Percentiles rank a stretch among this genome's conserved stretches.
Conservation (phyloP, 2,113 vertebrate species). For the Thermophis baileyi region DNA sequence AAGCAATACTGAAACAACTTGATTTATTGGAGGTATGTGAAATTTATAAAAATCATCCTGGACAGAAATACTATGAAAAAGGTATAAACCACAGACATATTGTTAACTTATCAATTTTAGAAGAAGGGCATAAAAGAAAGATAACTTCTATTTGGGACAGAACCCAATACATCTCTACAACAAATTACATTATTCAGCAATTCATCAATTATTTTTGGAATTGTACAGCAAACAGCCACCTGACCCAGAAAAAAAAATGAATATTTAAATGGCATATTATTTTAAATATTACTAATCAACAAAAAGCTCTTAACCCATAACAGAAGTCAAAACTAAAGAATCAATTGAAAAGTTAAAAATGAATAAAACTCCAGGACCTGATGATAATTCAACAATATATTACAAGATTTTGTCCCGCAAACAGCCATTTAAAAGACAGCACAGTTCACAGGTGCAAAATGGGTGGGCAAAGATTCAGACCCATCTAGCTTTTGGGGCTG, state of each 20-base stretch:
- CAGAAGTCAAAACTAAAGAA: background rate
- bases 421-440: background rate
- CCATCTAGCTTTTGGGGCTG: background rate
- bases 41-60: background rate
- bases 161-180: background rate
- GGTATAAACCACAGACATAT: background rate
- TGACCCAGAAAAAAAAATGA: background rate
- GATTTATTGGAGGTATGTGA: background rate
- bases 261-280: background rate
- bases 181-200: background rate
- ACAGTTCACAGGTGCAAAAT: background rate
- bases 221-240: background rate
- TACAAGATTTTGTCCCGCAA: background rate
- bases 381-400: background rate
- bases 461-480: background rate
- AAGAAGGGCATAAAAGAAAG: background rate
- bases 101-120: background rate
- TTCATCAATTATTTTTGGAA: background rate
- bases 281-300: background rate
- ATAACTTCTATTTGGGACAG: background rate
- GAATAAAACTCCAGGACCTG: background rate
- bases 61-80: background rate
- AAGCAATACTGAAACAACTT: background rate
- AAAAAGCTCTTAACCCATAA: background rate
- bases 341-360: background rate